Base-by-base conservation (phyloP, 2,888 invertebrate species). In the Heliothis peltigera region DNA sequence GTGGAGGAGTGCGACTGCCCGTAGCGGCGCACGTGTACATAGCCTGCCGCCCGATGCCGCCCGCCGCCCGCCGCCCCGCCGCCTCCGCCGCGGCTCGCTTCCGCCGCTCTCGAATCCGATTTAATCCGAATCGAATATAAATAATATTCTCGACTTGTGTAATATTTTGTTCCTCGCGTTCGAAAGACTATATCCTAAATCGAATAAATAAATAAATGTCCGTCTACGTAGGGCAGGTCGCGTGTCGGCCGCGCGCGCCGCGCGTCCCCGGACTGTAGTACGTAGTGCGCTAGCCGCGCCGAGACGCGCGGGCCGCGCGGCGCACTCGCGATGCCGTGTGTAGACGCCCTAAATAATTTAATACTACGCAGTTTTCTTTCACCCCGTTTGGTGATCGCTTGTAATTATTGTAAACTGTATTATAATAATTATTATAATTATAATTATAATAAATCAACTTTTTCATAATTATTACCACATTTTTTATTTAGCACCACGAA, bases 1-100 rank as follows among this genome's bases (percentile, higher is more conserved):
- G 98, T 98, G 75, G 98, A 98, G 92, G 98, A 98, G 95, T 98
- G 98, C 95, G 98, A 98, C 83, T 98, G 98, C 94, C 98, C 98
- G 83, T 98, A 96, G 91, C 93, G 88, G 82, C 84, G 51, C 81
- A 60, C 79, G 84, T 89, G 90, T 89, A 89, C 89, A 89, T 87
- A 89, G 88, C 87, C 85, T 80, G 85, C 87, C 83, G 83, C 81
- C 71, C 78, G 79, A 73, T 78, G 74, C 79, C 71, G 70, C 75
- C 81, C 79, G 84, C 82, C 82, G 83, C 84, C 73, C 77, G 84
- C 85, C 85, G 86, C 85, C 67, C 82, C 35, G 83, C 84, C 84
- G 85, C 86, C 70, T 81, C 82, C 84, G 85, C 87, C 85, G 87
- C 90, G 86, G 87, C 85, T 80, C 87, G 93, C 93, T 93, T 93